Evolutionary conservation across 2,888 invertebrate species (phyloP), one percentile per base, ranked within the genome.

Genomic region (Aspidiotus destructor): DNA sequence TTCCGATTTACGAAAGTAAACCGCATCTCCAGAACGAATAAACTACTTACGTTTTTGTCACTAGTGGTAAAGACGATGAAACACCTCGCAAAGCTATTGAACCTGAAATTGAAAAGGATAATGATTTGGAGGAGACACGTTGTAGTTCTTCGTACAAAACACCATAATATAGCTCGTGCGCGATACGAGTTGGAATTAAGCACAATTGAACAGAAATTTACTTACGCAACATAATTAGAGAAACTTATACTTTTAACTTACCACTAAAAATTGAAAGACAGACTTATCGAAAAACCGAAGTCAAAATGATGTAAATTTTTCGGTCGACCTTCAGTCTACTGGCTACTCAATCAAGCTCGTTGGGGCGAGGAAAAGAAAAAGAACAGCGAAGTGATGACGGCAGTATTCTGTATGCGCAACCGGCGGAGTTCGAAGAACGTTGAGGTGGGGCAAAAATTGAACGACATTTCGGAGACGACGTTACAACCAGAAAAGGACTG

Each of bases 211-310:
- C 5, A 3, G 28, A 65, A 13, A 7, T 28, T 65, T 65, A 65
- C 65, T 65, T 65, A 65, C 65, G 65, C 41, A 65, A 65, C 65
- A 65, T 65, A 17, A 40, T 63, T 40, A 8, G 13, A 11, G 41
- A 42, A 17, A 55, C 55, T 48, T 13, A 48, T 41, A 6, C 17
- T 28, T 41, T 48, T 8, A 57, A 65, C 65, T 65, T 65, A 65
- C 65, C 65, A 65, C 65, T n/a, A 54, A 9, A 41, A 64, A 10
- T 48, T 48, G 28, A 28, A 28, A 28, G 28, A 28, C 28, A 28
- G 44, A 60, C 8, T 41, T 42, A n/a, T n/a, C 52, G 13, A 52
- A 52, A 13, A 52, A 52, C 13, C 13, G 52, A 52, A 52, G n/a
- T 52, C 52, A 52, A 52, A 13, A 52, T 52, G 52, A 15, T 52